phyloP scores from a whole-genome alignment of 2,888 invertebrate species.

The Patella ulyssiponensis region DNA sequence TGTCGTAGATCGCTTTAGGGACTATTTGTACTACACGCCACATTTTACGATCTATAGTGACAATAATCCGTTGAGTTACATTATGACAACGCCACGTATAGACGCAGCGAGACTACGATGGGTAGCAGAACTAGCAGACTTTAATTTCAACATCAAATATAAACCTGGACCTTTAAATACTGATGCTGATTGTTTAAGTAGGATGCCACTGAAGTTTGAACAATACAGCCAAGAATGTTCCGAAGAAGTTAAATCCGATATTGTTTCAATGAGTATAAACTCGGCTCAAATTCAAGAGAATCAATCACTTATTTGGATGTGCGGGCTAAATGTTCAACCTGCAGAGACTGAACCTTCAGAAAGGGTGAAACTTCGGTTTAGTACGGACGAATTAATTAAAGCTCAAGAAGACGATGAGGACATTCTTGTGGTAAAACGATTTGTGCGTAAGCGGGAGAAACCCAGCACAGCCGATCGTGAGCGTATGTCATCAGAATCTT shows the following conservation, averaged over 20 bases:
- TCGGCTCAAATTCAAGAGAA: not conserved
- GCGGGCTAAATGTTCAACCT: not conserved
- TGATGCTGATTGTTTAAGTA: slow-evolving; percentile 32
- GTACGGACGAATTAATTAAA: not conserved
- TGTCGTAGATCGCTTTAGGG: slow-evolving; percentile 1
- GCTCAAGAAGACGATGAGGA: not conserved
- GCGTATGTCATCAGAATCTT: not conserved
- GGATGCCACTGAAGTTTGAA: not conserved
- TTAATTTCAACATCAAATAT: not conserved
- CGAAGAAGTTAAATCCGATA: not conserved
- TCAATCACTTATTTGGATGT: not conserved
- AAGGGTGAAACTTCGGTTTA: not conserved
- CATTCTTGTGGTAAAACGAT: not conserved
- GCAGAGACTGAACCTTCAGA: not conserved
- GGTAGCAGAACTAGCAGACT: not conserved
- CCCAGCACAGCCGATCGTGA: not conserved
- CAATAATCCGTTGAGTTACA: not conserved
- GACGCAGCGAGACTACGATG: not conserved
- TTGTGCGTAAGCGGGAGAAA: not conserved
- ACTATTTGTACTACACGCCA: slow-evolving; percentile 21
- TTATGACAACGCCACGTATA: not conserved
- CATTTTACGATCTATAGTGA: not conserved
- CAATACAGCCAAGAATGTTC: not conserved
- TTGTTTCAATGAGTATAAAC: not conserved
- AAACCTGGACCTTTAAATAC: slow-evolving; percentile 24